Evolutionary conservation across 2,888 invertebrate genomes (phyloP).

Genomic region (Brachyptera risi): DNA sequence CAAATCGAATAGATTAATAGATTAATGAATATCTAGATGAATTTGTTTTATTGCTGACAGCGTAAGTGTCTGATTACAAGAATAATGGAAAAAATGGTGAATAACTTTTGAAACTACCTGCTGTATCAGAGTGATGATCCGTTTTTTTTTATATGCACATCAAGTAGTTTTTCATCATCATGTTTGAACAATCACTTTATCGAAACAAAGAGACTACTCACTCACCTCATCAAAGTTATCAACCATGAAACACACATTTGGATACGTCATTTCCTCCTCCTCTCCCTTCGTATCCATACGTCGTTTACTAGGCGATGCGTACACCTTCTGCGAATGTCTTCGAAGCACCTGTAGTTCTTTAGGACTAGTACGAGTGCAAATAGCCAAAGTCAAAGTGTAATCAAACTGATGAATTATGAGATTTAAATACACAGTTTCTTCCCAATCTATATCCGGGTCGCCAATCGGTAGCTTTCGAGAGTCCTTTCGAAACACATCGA

Average conservation of each 20-base stretch:
- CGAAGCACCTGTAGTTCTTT: slow-evolving; percentile 94
- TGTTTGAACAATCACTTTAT: neutral
- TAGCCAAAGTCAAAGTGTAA: slow-evolving; percentile 94
- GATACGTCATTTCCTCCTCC: slow-evolving; percentile 97
- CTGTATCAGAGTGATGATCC: no score
- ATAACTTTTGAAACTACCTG: no score
- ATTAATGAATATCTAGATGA: no score
- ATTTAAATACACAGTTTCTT: slow-evolving; percentile 98
- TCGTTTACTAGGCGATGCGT: slow-evolving; percentile 93
- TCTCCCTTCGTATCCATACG: slow-evolving; percentile 99
- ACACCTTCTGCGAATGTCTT: slow-evolving; percentile 88
- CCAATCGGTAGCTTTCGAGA: slow-evolving; percentile 95
- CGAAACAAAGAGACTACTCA: neutral
- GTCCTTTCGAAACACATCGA: slow-evolving; percentile 96
- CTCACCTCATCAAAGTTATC: slow-evolving; percentile 96
- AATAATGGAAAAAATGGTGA: no score
- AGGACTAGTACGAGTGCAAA: slow-evolving; percentile 95
- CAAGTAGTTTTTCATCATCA: neutral
- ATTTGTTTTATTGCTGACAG: no score
- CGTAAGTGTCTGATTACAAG: no score
- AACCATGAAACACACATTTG: slow-evolving; percentile 98
- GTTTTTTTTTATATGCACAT: neutral
- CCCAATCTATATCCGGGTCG: slow-evolving; percentile 97
- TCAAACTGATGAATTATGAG: slow-evolving; percentile 98
- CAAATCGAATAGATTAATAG: no score